These are phyloP conservation scores for Indicator indicator DNA, from an alignment of 2,113 vertebrate genomes.

Conservation along the genomic window DNA sequence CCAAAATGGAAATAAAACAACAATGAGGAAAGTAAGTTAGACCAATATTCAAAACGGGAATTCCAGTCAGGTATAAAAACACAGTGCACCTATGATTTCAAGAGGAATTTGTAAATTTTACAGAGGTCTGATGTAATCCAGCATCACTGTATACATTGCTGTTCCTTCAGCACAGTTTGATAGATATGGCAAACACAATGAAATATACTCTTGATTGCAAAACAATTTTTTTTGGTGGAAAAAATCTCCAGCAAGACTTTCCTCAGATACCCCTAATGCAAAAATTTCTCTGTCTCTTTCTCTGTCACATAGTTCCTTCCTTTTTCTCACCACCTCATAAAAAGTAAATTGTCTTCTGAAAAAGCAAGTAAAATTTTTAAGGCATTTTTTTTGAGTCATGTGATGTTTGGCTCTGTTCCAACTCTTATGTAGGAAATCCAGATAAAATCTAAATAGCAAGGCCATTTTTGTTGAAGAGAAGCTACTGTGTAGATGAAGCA, in stretches of 20 bases:
- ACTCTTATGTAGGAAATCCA: slow-evolving; percentile 2
- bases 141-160: not conserved
- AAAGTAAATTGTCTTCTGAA: slow-evolving; percentile 42
- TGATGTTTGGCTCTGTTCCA: slow-evolving; percentile 23
- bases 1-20: slow-evolving; percentile 19
- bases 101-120: not conserved
- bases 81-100: not conserved
- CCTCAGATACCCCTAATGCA: not conserved
- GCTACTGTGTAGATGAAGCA: slow-evolving; percentile 24
- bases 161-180: not conserved
- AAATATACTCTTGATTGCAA: not conserved
- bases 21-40: not conserved
- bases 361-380: slow-evolving; percentile 26
- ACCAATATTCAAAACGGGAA: not conserved
- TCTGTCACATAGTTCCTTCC: slow-evolving; percentile 1
- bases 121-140: not conserved
- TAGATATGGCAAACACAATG: not conserved
- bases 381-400: slow-evolving; percentile 11
- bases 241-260: not conserved
- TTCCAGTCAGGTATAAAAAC: not conserved
- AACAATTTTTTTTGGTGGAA: not conserved
- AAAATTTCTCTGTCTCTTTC: not conserved
- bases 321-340: not conserved
- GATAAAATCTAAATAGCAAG: slow-evolving; percentile 32
- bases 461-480: slow-evolving; percentile 32